Evolutionary conservation across 2,888 invertebrate species (phyloP).

Genomic region (Mythimna impura): DNA sequence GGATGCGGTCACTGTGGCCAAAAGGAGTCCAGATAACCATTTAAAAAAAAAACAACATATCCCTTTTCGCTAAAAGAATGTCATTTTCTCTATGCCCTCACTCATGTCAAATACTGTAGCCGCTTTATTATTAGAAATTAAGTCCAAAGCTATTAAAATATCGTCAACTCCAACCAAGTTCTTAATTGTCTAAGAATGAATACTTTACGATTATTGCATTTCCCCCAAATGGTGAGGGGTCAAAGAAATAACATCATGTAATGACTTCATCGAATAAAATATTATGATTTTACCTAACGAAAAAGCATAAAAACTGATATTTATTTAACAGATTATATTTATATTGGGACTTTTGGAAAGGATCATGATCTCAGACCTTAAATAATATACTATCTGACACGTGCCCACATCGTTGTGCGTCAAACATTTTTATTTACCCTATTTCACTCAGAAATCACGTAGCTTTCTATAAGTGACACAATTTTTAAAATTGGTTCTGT

Average conservation of each 20-base stretch:
- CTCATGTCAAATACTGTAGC: background rate
- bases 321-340: background rate
- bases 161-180: slow-evolving; percentile 31
- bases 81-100: background rate
- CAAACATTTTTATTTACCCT: too few species aligned
- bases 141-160: slow-evolving; percentile 38
- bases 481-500: too few species aligned
- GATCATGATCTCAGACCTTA: background rate
- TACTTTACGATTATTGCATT: slow-evolving; percentile 56
- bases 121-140: slow-evolving; percentile 4
- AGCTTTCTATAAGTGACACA: background rate
- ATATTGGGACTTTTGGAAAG: background rate
- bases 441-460: too few species aligned
- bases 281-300: slow-evolving; percentile 27
- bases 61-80: background rate
- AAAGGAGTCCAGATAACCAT: too few species aligned
- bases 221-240: slow-evolving; percentile 34
- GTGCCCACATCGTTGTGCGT: too few species aligned
- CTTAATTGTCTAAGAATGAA: slow-evolving; percentile 35
- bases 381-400: too few species aligned
- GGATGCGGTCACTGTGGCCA: too few species aligned
- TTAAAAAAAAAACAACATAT: too few species aligned
- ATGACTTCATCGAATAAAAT: slow-evolving; percentile 51
- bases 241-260: slow-evolving; percentile 52
- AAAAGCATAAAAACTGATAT: background rate